These are phyloP conservation scores for Sarcophaga caerulescens DNA, from an alignment of 2,888 invertebrate species.

Conservation along the genomic window DNA sequence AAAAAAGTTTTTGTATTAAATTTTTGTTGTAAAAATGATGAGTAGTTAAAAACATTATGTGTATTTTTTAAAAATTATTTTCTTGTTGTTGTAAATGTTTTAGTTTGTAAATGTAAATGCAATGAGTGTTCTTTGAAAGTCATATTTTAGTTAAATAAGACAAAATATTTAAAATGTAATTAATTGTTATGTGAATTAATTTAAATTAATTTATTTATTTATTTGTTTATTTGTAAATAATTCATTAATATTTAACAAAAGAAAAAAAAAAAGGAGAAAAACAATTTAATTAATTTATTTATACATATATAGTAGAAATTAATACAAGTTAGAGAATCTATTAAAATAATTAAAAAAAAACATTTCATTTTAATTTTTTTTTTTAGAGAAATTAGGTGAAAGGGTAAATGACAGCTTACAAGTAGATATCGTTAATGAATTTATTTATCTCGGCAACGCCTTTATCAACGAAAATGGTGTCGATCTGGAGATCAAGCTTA, in stretches of 20 bases:
- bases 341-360: constrained; percentile 63
- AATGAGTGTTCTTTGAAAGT: constrained; percentile 79
- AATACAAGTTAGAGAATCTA: constrained; percentile 61
- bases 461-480: too few relatives aligned
- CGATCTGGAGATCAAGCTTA: too few relatives aligned
- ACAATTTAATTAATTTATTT: constrained; percentile 16
- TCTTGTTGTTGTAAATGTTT: constrained; percentile 66
- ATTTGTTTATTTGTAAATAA: constrained; percentile 59
- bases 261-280: background rate
- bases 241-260: constrained; percentile 24
- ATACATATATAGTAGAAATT: constrained; percentile 10
- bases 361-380: too few relatives aligned
- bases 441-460: too few relatives aligned
- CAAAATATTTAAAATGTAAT: constrained; percentile 48
- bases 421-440: too few relatives aligned
- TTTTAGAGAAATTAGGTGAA: too few relatives aligned
- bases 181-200: constrained; percentile 40
- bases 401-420: too few relatives aligned
- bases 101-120: constrained; percentile 64
- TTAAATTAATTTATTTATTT: constrained; percentile 57
- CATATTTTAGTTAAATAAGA: constrained; percentile 71
- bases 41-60: constrained; percentile 62
- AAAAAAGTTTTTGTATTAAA: background rate
- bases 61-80: constrained; percentile 61
- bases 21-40: constrained; percentile 6